Evolutionary conservation across 2,888 invertebrate genomes (phyloP).

Genomic region (Arge pagana): DNA sequence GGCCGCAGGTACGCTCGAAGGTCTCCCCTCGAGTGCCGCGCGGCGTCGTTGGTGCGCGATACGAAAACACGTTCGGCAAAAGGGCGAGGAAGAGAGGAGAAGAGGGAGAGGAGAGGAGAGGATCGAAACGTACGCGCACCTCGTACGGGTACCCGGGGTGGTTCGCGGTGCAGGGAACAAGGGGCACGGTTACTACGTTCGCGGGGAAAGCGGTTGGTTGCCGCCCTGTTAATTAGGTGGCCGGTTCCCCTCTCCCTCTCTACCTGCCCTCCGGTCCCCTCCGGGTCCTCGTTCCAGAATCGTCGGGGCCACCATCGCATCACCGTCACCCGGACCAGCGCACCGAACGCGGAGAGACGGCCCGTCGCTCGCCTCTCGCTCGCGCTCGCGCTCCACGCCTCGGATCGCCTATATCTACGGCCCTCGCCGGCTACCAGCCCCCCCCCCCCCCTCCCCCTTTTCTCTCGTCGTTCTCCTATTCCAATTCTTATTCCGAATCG

Average conservation of each 20-base stretch:
- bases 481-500: background rate
- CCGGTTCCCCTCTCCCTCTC: slow-evolving; percentile 26
- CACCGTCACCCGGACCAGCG: too few species aligned
- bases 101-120: slow-evolving; percentile 29
- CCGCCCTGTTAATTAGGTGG: slow-evolving; percentile 52
- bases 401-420: slow-evolving; percentile 29
- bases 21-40: too few species aligned
- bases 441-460: slow-evolving; percentile 19
- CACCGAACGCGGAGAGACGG: too few species aligned
- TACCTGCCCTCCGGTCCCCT: slow-evolving; percentile 25
- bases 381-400: slow-evolving; percentile 20
- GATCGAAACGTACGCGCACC: slow-evolving; percentile 26
- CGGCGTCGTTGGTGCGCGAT: slow-evolving; percentile 22
- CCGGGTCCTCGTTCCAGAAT: too few species aligned
- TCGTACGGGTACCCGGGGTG: slow-evolving; percentile 30
- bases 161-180: slow-evolving; percentile 35
- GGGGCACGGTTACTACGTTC: slow-evolving; percentile 30
- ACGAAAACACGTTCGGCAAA: background rate
- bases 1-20: too few species aligned
- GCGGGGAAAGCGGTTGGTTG: slow-evolving; percentile 31
- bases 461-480: background rate
- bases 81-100: slow-evolving; percentile 20
- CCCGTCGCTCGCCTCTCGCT: slow-evolving; percentile 10
- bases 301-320: too few species aligned
- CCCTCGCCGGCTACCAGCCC: slow-evolving; percentile 23